These are phyloP conservation scores for Protonemura montana DNA, from an alignment of 2,888 invertebrate species.

Conservation along the genomic window DNA sequence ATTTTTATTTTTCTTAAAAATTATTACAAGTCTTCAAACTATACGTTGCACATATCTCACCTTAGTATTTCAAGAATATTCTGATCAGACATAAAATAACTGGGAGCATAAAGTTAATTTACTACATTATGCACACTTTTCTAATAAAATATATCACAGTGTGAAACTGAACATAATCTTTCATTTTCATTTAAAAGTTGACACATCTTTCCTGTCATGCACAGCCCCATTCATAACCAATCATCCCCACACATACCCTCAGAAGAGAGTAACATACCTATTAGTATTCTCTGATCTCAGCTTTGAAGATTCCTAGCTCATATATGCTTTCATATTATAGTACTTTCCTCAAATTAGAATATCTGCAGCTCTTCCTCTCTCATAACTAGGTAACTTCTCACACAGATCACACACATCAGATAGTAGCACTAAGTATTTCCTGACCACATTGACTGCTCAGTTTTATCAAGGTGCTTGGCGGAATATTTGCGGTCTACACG, in stretches of 20 bases:
- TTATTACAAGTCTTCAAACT: not conserved
- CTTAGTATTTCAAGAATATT: not conserved
- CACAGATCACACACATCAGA: too few relatives aligned
- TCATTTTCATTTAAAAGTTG: not conserved
- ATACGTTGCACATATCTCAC: not conserved
- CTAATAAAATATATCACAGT: slow-evolving; percentile 16
- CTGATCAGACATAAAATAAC: not conserved
- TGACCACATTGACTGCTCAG: too few relatives aligned
- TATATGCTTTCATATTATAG: too few relatives aligned
- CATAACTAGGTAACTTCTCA: too few relatives aligned
- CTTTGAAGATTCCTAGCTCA: too few relatives aligned
- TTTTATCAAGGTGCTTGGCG: too few relatives aligned
- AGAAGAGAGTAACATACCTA: not conserved
- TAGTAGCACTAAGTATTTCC: too few relatives aligned
- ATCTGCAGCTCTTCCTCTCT: too few relatives aligned
- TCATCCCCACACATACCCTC: not conserved
- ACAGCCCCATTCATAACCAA: slow-evolving; percentile 34
- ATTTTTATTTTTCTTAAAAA: not conserved
- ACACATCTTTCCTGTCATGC: slow-evolving; percentile 15
- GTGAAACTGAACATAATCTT: slow-evolving; percentile 2
- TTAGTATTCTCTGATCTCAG: too few relatives aligned
- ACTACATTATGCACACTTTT: not conserved
- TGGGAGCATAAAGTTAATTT: not conserved
- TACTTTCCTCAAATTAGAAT: too few relatives aligned
- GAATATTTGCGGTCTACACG: too few relatives aligned